Conservation (phyloP, 2,888 invertebrate genomes). For the Dynastes tityus region DNA sequence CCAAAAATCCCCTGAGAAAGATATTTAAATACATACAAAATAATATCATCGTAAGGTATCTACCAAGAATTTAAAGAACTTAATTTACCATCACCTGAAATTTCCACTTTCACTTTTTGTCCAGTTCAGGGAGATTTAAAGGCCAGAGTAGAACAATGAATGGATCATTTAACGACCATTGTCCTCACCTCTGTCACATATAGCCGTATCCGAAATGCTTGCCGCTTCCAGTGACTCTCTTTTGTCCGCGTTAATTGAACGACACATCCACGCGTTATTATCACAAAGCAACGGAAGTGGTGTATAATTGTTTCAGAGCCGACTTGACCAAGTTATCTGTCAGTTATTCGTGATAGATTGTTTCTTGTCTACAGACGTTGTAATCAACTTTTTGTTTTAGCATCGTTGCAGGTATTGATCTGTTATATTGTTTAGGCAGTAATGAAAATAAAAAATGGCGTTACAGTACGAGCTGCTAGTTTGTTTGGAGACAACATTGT, state of each 20-base stretch:
- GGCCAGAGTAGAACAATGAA: slow-evolving; percentile 42
- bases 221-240: slow-evolving; percentile 47
- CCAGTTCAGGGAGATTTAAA: slow-evolving; percentile 7
- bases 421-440: neutral
- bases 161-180: slow-evolving; percentile 50
- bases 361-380: neutral
- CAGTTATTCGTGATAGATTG: slow-evolving; percentile 46
- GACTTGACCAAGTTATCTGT: slow-evolving; percentile 51
- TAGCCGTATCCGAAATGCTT: slow-evolving; percentile 45
- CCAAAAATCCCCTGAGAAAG: too few relatives aligned
- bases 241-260: slow-evolving; percentile 53
- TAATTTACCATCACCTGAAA: neutral
- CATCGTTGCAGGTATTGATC: neutral
- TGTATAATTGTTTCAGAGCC: slow-evolving; percentile 52
- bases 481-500: too few relatives aligned
- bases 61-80: neutral
- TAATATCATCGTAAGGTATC: too few relatives aligned
- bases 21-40: too few relatives aligned
- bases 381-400: slow-evolving; percentile 34
- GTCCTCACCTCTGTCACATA: slow-evolving; percentile 47
- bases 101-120: slow-evolving; percentile 9
- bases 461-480: too few relatives aligned
- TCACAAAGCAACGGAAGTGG: slow-evolving; percentile 51
- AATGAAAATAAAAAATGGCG: too few relatives aligned
- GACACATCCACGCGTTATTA: slow-evolving; percentile 52